Percentiles rank a stretch among this genome's conserved stretches.
phyloP scores from a whole-genome alignment of 1,140 invertebrate species.

The Cyclargus thomasi region DNA sequence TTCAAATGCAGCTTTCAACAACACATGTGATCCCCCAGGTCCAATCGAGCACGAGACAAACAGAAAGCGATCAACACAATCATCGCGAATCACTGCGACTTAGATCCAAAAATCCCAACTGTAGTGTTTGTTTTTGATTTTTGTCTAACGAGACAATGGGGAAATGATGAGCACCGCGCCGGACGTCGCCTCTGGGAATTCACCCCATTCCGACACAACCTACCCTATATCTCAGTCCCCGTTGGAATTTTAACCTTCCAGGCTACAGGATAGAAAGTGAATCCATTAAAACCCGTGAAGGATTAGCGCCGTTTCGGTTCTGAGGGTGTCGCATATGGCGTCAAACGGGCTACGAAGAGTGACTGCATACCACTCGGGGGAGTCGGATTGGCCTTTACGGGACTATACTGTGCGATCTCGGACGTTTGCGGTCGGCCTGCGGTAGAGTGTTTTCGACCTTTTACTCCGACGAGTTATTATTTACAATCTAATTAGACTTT shows the following conservation, averaged over 20 bases:
- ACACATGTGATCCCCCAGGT: conserved; percentile 43
- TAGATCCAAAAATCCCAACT: conserved; percentile 64
- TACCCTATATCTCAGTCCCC: conserved; percentile 34
- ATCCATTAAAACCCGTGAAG: conserved; percentile 28
- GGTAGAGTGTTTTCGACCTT: conserved; percentile 5
- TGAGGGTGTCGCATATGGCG: conserved; percentile 59
- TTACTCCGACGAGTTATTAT: background rate
- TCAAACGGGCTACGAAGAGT: conserved; percentile 63
- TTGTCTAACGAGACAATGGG: conserved; percentile 75
- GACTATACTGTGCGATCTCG: conserved; percentile 40
- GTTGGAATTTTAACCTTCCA: conserved; percentile 42
- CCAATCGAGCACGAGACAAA: conserved; percentile 49
- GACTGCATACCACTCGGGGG: conserved; percentile 64
- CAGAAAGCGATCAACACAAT: conserved; percentile 50
- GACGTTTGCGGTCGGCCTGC: conserved; percentile 41
- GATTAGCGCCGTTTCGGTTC: conserved; percentile 40
- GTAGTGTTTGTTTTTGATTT: conserved; percentile 73
- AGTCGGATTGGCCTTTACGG: conserved; percentile 56
- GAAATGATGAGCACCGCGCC: conserved; percentile 66
- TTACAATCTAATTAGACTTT: conserved; percentile 1
- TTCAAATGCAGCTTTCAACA: conserved; percentile 30
- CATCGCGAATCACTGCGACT: conserved; percentile 62
- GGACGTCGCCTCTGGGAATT: conserved; percentile 66
- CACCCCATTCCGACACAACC: conserved; percentile 55
- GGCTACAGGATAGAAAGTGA: conserved; percentile 34